A percentile compares a stretch with the other conserved stretches of the same genome.
These are phyloP conservation scores for Hyles vespertilio DNA, from an alignment of 1,140 invertebrate genomes.

Conservation along the genomic window DNA sequence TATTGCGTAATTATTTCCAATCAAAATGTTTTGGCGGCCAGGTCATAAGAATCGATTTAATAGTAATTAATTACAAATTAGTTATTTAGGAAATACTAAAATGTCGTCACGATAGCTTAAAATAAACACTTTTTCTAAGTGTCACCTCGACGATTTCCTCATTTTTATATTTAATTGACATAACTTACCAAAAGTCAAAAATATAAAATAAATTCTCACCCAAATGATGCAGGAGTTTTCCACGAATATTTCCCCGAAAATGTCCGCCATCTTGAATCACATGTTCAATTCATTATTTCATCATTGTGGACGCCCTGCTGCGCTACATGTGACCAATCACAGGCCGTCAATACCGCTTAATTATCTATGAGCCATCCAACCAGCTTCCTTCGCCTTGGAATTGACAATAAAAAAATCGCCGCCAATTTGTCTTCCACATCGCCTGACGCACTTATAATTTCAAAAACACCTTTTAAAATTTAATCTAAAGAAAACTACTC, in stretches of 20 bases:
- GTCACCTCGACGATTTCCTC: too few relatives aligned
- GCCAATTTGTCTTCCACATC: slow-evolving; percentile 17
- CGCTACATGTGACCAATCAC: slow-evolving; percentile 66
- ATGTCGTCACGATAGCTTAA: background rate
- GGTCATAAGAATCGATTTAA: background rate
- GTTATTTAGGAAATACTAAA: background rate
- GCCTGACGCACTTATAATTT: slow-evolving; percentile 4
- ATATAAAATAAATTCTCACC: slow-evolving; percentile 45
- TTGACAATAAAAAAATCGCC: slow-evolving; percentile 35
- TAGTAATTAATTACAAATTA: slow-evolving; percentile 28
- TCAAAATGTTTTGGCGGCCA: background rate
- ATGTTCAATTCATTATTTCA: slow-evolving; percentile 56
- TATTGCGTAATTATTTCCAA: too few relatives aligned
- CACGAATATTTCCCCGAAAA: slow-evolving; percentile 43
- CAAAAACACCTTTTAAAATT: background rate
- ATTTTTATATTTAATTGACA: background rate
- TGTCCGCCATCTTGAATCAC: slow-evolving; percentile 67
- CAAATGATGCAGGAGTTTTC: slow-evolving; percentile 16
- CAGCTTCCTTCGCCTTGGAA: slow-evolving; percentile 20
- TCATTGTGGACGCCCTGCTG: slow-evolving; percentile 40
- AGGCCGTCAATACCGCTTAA: slow-evolving; percentile 26
- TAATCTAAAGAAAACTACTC: background rate
- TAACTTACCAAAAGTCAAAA: slow-evolving; percentile 13
- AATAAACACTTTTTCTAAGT: too few relatives aligned
- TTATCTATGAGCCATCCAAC: slow-evolving; percentile 41